Percentiles rank a stretch among this genome's conserved stretches.
Evolutionary conservation across 2,888 invertebrate species (phyloP).

Genomic region (Lithosia quadra): DNA sequence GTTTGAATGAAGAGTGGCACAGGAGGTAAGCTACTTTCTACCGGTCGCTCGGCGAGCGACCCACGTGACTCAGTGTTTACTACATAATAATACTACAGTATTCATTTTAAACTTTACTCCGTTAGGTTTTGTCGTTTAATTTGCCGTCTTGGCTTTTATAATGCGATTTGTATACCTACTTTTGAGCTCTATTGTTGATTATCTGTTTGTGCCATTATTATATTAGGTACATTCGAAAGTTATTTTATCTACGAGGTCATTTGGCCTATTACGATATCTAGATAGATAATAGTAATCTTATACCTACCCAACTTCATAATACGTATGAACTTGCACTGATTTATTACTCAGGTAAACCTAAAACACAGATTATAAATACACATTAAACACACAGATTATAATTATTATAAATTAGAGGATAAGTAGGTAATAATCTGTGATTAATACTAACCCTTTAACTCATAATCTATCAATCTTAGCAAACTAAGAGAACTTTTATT

Average conservation of each 20-base stretch:
- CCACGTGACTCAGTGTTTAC: constrained; percentile 71
- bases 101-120: constrained; percentile 32
- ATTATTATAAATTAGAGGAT: no score
- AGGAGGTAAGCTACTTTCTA: constrained; percentile 86
- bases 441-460: no score
- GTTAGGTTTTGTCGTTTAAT: constrained; percentile 18
- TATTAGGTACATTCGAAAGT: constrained; percentile 39
- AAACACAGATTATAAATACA: no score
- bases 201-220: constrained; percentile 19
- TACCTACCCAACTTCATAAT: constrained; percentile 26
- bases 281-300: no score
- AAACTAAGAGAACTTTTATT: no score
- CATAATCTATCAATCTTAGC: no score
- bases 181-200: constrained; percentile 24
- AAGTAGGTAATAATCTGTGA: no score
- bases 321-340: not conserved
- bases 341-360: not conserved
- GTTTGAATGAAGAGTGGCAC: constrained; percentile 84
- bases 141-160: constrained; percentile 12
- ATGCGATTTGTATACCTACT: constrained; percentile 13
- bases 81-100: constrained; percentile 54
- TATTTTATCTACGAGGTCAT: constrained; percentile 46
- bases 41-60: constrained; percentile 64
- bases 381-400: no score
- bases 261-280: constrained; percentile 31